phyloP scores from a whole-genome alignment of 92 coral and sea anemone genomes.

The Siderastrea radians region DNA sequence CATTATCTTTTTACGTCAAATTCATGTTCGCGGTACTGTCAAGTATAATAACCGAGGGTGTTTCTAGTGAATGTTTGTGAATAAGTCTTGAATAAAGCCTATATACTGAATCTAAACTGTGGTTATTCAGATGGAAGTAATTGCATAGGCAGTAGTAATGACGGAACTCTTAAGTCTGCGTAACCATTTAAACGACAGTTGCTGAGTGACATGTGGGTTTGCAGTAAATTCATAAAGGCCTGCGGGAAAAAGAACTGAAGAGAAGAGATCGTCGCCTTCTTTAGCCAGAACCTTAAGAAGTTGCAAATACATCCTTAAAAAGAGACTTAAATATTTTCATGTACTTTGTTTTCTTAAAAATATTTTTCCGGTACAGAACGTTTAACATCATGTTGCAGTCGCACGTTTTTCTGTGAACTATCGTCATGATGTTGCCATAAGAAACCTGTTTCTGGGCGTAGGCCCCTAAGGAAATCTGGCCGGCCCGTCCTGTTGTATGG shows the following conservation, averaged over 20 bases:
- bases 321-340: no score
- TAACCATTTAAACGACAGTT: no score
- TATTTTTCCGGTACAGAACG: neutral
- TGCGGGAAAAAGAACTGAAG: no score
- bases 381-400: neutral
- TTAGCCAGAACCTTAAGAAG: no score
- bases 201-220: no score
- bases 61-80: neutral
- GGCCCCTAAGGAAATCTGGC: neutral
- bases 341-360: neutral
- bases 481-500: neutral
- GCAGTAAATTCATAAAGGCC: no score
- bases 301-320: no score
- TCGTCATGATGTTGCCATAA: neutral
- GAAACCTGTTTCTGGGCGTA: neutral
- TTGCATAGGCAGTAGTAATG: no score
- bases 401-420: neutral
- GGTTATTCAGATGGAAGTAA: no score
- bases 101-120: no score
- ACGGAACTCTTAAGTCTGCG: no score
- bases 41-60: neutral
- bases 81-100: neutral
- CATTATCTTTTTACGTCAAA: neutral
- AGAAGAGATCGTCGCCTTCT: no score
- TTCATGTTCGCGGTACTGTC: neutral